A percentile compares a stretch with the other conserved stretches of the same genome.
Evolutionary conservation across 2,797 vertebrate genomes (phyloP).

Genomic region (Lutjanus argentimaculatus): DNA sequence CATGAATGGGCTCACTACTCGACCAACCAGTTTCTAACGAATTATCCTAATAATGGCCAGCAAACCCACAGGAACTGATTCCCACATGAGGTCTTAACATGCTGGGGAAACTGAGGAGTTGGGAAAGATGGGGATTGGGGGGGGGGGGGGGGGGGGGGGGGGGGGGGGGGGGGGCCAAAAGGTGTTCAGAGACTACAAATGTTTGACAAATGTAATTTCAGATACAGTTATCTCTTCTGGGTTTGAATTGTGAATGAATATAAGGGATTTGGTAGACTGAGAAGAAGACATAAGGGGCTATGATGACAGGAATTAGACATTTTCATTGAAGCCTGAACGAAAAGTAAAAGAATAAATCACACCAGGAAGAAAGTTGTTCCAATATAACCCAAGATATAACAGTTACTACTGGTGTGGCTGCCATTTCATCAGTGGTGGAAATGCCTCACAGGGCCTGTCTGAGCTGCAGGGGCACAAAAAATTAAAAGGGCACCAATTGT

Average conservation of each 20-base stretch:
- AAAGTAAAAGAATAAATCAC: constrained; percentile 8
- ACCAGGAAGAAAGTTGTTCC: not conserved
- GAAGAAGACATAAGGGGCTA: not conserved
- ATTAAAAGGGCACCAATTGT: no score
- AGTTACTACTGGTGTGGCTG: not conserved
- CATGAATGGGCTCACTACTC: constrained; percentile 14
- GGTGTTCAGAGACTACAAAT: constrained; percentile 30
- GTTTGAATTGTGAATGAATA: constrained; percentile 19
- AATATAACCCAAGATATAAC: constrained; percentile 12
- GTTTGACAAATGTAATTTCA: constrained; percentile 53
- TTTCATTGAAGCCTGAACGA: not conserved
- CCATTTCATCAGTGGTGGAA: not conserved
- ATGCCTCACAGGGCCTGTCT: no score
- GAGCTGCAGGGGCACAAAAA: no score
- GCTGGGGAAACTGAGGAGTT: not conserved
- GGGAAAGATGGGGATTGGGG: constrained; percentile 22
- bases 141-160: not conserved
- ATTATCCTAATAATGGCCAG: constrained; percentile 37
- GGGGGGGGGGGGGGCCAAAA: constrained; percentile 4
- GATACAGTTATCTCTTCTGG: constrained; percentile 34
- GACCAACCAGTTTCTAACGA: constrained; percentile 27
- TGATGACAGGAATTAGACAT: constrained; percentile 18
- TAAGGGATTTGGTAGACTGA: constrained; percentile 8
- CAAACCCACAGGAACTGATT: constrained; percentile 31
- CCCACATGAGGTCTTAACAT: constrained; percentile 14